Conservation (phyloP, 1,140 invertebrate genomes). For the Nephotettix cincticeps region DNA sequence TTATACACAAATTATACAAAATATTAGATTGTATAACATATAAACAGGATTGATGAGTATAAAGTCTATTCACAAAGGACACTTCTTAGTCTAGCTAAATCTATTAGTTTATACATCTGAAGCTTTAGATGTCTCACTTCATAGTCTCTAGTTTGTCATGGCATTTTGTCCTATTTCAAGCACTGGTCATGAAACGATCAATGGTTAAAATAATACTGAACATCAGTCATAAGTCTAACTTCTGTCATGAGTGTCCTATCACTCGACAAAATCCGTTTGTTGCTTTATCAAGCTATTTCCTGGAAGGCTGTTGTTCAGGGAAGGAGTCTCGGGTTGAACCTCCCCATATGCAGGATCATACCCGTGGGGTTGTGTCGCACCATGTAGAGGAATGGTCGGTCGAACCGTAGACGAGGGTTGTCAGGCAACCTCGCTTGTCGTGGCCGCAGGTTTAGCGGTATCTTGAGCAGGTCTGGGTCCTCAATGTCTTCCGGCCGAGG, state of each 20-base stretch:
- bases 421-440: slow-evolving; percentile 68
- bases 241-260: neutral
- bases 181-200: slow-evolving; percentile 25
- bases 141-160: slow-evolving; percentile 15
- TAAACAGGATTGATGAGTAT: neutral
- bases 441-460: slow-evolving; percentile 64
- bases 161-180: slow-evolving; percentile 25
- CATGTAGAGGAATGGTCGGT: slow-evolving; percentile 82
- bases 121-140: neutral
- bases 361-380: slow-evolving; percentile 84
- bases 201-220: slow-evolving; percentile 30
- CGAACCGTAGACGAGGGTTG: slow-evolving; percentile 71
- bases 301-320: slow-evolving; percentile 49
- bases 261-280: slow-evolving; percentile 13
- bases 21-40: neutral
- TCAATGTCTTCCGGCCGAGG: neutral
- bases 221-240: slow-evolving; percentile 16
- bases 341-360: slow-evolving; percentile 79
- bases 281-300: neutral
- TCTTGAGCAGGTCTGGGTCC: slow-evolving; percentile 26
- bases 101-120: neutral
- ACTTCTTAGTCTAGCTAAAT: neutral
- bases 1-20: neutral
- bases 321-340: slow-evolving; percentile 78
- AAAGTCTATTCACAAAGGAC: slow-evolving; percentile 1